Percentiles rank a stretch among this genome's conserved stretches.
phyloP scores from a whole-genome alignment of 2,113 vertebrate species.

The Bos taurus region ARS-UCD2.0 NC_037351.1:45239501-45240000 shows the following conservation, averaged over 20 bases:
- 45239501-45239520: background rate
- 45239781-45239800: background rate
- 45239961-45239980: background rate
- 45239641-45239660: background rate
- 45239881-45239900: background rate
- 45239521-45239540: background rate
- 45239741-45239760: background rate
- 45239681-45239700: background rate
- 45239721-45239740: background rate
- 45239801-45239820: background rate
- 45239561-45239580: background rate
- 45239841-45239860: background rate
- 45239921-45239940: background rate
- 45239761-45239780: background rate
- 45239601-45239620: background rate
- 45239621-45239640: background rate
- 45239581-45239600: background rate
- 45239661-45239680: background rate
- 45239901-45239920: background rate
- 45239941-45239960: background rate
- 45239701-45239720: background rate
- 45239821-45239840: background rate
- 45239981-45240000: background rate
- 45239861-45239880: background rate
- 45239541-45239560: background rate